Evolutionary conservation across 2,888 invertebrate species (phyloP).

Genomic region (Drosophila antonietae): DNA sequence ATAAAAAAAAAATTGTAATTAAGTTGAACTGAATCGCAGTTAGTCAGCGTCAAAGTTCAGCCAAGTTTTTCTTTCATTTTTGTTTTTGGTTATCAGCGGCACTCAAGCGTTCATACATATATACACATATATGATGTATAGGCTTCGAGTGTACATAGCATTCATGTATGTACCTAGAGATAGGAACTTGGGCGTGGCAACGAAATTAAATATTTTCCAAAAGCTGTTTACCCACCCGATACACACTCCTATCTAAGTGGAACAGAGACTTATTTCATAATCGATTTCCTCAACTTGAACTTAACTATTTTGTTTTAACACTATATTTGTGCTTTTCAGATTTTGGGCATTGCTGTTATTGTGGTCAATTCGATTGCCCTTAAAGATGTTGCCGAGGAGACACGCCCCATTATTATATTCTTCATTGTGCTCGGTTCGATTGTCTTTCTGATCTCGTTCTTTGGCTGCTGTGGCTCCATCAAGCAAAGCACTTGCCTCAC

Average conservation of each 20-base stretch:
- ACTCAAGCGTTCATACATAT: constrained; percentile 27
- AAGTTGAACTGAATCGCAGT: constrained; percentile 5
- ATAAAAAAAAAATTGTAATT: constrained; percentile 1
- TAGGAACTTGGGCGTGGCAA: constrained; percentile 27
- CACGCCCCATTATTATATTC: constrained; percentile 46
- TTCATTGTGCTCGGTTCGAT: constrained; percentile 89
- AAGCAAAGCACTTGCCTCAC: constrained; percentile 94
- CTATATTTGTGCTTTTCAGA: constrained; percentile 49
- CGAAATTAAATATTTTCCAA: constrained; percentile 8
- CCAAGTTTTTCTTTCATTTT: constrained; percentile 4
- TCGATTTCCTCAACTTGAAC: constrained; percentile 8
- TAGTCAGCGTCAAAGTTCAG: constrained; percentile 36
- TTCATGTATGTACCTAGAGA: constrained; percentile 12
- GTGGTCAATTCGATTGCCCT: constrained; percentile 61
- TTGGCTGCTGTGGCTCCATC: constrained; percentile 95
- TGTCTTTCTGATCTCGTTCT: constrained; percentile 92
- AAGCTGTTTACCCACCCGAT: neutral
- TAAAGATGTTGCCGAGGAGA: constrained; percentile 47
- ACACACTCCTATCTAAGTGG: constrained; percentile 17
- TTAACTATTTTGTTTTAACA: neutral
- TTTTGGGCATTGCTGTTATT: constrained; percentile 67
- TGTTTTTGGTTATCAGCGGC: constrained; percentile 26
- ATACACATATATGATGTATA: constrained; percentile 11
- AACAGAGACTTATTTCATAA: constrained; percentile 11
- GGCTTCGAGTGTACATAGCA: constrained; percentile 2